A percentile compares a stretch with the other conserved stretches of the same genome.
These are phyloP conservation scores for Agriopis aurantiaria DNA, from an alignment of 2,888 invertebrate genomes.

Conservation along the genomic window DNA sequence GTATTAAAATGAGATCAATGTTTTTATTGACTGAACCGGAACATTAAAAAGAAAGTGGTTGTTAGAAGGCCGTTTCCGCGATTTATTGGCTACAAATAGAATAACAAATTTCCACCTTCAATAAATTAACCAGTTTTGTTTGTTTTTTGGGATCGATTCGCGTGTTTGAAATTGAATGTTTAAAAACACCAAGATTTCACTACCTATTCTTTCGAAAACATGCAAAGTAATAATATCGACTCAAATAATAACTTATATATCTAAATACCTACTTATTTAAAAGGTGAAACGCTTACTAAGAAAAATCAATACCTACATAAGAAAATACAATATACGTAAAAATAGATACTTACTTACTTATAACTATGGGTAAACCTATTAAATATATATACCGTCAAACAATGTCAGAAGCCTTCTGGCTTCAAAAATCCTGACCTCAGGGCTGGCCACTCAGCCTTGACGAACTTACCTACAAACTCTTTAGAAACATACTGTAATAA, in stretches of 20 bases:
- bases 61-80: constrained; percentile 29
- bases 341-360: background rate
- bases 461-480: background rate
- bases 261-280: background rate
- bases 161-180: constrained; percentile 30
- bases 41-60: constrained; percentile 39
- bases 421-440: too few species aligned
- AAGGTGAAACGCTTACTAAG: background rate
- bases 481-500: background rate
- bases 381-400: too few species aligned
- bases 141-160: constrained; percentile 16
- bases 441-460: too few species aligned
- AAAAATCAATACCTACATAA: background rate
- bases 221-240: background rate
- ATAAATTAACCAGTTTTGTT: constrained; percentile 34
- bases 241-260: background rate
- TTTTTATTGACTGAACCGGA: constrained; percentile 20
- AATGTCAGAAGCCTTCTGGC: too few species aligned
- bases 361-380: background rate
- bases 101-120: constrained; percentile 24
- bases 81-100: constrained; percentile 32
- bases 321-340: background rate
- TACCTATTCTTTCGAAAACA: background rate
- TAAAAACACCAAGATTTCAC: background rate
- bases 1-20: constrained; percentile 14